Conservation (phyloP, 2,797 vertebrate species). For the Onychomys leucogaster region DNA sequence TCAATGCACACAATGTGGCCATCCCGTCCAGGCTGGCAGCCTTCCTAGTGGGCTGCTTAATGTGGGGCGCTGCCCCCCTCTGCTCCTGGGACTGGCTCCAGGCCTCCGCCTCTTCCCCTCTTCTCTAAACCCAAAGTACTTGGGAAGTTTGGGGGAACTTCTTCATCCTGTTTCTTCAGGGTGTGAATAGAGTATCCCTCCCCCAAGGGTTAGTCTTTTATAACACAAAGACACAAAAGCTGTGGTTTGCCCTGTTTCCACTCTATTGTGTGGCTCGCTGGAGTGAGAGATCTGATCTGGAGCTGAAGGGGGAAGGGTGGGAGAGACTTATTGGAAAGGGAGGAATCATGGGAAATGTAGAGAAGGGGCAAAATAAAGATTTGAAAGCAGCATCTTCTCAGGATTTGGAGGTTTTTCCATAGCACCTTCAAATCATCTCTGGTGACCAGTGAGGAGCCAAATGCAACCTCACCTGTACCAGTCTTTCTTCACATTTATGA, state of each 20-base stretch:
- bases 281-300: constrained; percentile 30
- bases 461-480: not conserved
- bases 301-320: constrained; percentile 13
- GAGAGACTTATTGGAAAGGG: not conserved
- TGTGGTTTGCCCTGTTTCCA: constrained; percentile 59
- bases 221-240: constrained; percentile 76
- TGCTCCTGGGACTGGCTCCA: constrained; percentile 53
- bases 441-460: not conserved
- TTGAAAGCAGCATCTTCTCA: not conserved
- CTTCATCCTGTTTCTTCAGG: constrained; percentile 45
- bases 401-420: not conserved
- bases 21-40: constrained; percentile 52
- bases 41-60: constrained; percentile 71
- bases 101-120: constrained; percentile 9
- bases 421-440: not conserved
- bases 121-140: constrained; percentile 9
- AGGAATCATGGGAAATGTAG: not conserved
- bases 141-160: constrained; percentile 42
- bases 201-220: constrained; percentile 58
- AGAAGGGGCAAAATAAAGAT: not conserved
- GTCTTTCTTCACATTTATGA: not conserved
- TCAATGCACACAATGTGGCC: constrained; percentile 69
- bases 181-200: constrained; percentile 67
- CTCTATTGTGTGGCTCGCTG: constrained; percentile 20
- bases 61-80: not conserved